Percentiles rank a stretch among this genome's conserved stretches.
phyloP scores from a whole-genome alignment of 1,140 invertebrate species.

The Drosophila kurseongensis region DNA sequence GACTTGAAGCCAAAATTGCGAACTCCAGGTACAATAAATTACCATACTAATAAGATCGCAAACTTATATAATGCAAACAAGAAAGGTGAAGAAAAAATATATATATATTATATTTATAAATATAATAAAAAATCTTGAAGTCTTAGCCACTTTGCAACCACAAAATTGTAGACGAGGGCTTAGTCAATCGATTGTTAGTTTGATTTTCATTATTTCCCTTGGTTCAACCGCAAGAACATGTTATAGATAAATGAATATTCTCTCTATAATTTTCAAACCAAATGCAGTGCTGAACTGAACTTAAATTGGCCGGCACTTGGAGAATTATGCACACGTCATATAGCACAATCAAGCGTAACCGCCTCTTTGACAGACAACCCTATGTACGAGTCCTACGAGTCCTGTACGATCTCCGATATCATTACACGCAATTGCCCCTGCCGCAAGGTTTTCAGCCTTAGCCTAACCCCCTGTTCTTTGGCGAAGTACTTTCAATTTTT shows the following conservation, averaged over 20 bases:
- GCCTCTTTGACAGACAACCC: slow-evolving; percentile 59
- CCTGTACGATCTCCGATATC: slow-evolving; percentile 42
- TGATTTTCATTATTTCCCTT: too few species aligned
- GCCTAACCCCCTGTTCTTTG: slow-evolving; percentile 31
- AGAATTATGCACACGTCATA: slow-evolving; percentile 75
- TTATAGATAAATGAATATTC: neutral
- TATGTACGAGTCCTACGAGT: slow-evolving; percentile 8
- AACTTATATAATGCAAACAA: too few species aligned
- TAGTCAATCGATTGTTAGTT: too few species aligned
- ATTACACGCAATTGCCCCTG: slow-evolving; percentile 72
- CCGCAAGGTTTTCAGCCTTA: slow-evolving; percentile 33
- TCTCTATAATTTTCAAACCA: neutral
- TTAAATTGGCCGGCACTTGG: slow-evolving; percentile 24
- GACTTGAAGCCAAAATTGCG: neutral
- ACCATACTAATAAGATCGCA: neutral
- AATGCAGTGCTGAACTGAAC: slow-evolving; percentile 1
- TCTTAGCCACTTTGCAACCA: too few species aligned
- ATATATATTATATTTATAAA: too few species aligned
- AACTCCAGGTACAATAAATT: neutral
- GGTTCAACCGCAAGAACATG: neutral
- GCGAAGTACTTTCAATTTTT: slow-evolving; percentile 51
- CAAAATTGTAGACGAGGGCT: too few species aligned
- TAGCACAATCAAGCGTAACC: slow-evolving; percentile 80
- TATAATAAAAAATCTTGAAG: too few species aligned
- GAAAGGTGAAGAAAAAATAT: too few species aligned